phyloP scores from a whole-genome alignment of 2,888 invertebrate genomes.

The Fissipunctia ypsillon region DNA sequence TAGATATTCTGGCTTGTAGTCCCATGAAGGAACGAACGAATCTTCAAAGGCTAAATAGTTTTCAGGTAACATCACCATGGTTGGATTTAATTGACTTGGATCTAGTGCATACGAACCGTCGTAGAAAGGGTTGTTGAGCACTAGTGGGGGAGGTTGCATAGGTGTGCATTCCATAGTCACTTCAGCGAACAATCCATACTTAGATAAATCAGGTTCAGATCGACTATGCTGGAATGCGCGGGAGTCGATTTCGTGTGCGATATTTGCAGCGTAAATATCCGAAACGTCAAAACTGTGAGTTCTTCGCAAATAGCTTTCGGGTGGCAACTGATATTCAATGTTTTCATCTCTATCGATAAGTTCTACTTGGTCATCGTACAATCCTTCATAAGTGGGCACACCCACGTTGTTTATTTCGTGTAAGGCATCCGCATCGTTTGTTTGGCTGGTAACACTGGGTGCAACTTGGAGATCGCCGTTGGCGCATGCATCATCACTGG shows the following conservation, averaged over 20 bases:
- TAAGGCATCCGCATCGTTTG: conserved; percentile 81
- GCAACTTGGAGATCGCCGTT: conserved; percentile 68
- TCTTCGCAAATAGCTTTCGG: conserved; percentile 80
- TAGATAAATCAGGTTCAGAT: conserved; percentile 88
- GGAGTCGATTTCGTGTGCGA: conserved; percentile 76
- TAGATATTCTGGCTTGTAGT: conserved; percentile 83
- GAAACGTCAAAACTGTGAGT: conserved; percentile 87
- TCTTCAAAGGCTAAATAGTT: conserved; percentile 90
- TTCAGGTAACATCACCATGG: conserved; percentile 86
- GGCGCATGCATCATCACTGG: conserved; percentile 80
- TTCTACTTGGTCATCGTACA: conserved; percentile 76
- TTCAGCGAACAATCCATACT: conserved; percentile 85
- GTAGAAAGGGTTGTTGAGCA: conserved; percentile 89
- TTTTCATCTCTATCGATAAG: conserved; percentile 73
- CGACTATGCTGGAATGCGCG: conserved; percentile 76
- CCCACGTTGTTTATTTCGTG: conserved; percentile 89
- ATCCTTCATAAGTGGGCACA: conserved; percentile 82
- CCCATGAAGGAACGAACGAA: conserved; percentile 87
- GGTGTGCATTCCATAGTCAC: conserved; percentile 80
- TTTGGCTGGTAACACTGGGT: conserved; percentile 75
- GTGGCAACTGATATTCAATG: conserved; percentile 73
- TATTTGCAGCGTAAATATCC: conserved; percentile 79
- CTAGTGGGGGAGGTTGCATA: conserved; percentile 81
- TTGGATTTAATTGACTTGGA: conserved; percentile 78
- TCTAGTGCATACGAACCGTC: conserved; percentile 85